A percentile compares a stretch with the other conserved stretches of the same genome.
phyloP scores from a whole-genome alignment of 2,888 invertebrate species.

The Sminthurinus aureus region DNA sequence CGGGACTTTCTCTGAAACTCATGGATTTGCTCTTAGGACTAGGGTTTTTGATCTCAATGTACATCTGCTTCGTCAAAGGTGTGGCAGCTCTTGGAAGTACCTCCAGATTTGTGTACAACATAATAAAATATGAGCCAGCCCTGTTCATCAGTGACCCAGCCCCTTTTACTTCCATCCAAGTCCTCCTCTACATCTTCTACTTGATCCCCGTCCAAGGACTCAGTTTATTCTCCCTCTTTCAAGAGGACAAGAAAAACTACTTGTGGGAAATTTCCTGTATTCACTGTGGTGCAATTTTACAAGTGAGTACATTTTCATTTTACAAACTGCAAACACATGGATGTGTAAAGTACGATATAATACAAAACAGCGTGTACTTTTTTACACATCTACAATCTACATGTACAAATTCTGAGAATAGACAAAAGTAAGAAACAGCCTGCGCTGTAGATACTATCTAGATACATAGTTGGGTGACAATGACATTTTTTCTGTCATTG shows the following conservation, averaged over 20 bases:
- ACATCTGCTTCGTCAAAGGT: constrained; percentile 52
- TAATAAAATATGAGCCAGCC: constrained; percentile 51
- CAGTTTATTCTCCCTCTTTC: constrained; percentile 41
- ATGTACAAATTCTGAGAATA: too few relatives aligned
- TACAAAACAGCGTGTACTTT: too few relatives aligned
- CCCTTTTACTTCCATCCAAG: constrained; percentile 53
- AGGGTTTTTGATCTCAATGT: constrained; percentile 47
- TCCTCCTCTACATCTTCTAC: constrained; percentile 53
- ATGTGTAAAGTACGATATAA: too few relatives aligned
- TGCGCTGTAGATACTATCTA: too few relatives aligned
- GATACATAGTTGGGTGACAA: too few relatives aligned
- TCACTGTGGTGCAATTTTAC: constrained; percentile 51
- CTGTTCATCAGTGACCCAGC: constrained; percentile 51
- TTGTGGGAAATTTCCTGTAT: constrained; percentile 54
- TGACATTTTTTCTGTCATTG: constrained; percentile 1
- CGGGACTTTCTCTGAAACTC: constrained; percentile 23
- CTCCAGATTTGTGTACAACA: constrained; percentile 15
- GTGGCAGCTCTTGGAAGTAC: constrained; percentile 41
- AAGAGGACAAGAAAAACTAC: constrained; percentile 46
- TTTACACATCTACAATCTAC: too few relatives aligned
- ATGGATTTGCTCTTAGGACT: constrained; percentile 46
- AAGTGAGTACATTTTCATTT: constrained; percentile 43
- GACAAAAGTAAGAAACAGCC: too few relatives aligned
- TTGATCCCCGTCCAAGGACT: constrained; percentile 51
- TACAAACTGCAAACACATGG: too few relatives aligned